Conservation (phyloP, 2,888 invertebrate genomes). For the Dynastes maya region DNA sequence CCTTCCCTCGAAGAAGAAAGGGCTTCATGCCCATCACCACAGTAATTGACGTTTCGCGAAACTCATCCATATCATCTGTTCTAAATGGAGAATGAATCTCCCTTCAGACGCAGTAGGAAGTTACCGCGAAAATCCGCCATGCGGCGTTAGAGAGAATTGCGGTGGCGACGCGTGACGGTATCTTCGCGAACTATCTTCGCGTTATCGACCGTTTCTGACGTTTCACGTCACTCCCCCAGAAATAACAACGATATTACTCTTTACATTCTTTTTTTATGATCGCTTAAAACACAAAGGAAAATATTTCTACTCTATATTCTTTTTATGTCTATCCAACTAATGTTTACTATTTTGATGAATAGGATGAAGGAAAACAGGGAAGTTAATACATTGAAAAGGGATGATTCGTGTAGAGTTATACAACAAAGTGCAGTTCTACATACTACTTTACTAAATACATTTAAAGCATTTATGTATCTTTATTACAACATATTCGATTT, state of each 20-base stretch:
- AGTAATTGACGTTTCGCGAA: neutral
- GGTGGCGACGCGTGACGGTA: conserved; percentile 19
- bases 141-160: conserved; percentile 9
- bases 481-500: conserved; percentile 29
- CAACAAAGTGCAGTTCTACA: conserved; percentile 47
- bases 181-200: conserved; percentile 43
- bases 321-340: conserved; percentile 1
- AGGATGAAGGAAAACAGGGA: neutral
- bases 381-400: neutral
- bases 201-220: conserved; percentile 47
- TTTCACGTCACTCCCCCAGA: conserved; percentile 46
- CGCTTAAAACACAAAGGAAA: neutral
- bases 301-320: conserved; percentile 15
- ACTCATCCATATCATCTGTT: conserved; percentile 23
- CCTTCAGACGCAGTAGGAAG: neutral
- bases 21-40: conserved; percentile 1
- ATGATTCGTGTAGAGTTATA: conserved; percentile 32
- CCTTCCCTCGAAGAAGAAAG: conserved; percentile 4
- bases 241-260: conserved; percentile 5
- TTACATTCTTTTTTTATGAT: conserved; percentile 3
- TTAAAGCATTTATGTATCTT: conserved; percentile 42
- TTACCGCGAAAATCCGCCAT: conserved; percentile 8
- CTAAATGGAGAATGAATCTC: neutral
- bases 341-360: neutral
- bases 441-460: conserved; percentile 48